Base-by-base conservation (phyloP, 1,140 invertebrate genomes). In the Euschistus heros region DNA sequence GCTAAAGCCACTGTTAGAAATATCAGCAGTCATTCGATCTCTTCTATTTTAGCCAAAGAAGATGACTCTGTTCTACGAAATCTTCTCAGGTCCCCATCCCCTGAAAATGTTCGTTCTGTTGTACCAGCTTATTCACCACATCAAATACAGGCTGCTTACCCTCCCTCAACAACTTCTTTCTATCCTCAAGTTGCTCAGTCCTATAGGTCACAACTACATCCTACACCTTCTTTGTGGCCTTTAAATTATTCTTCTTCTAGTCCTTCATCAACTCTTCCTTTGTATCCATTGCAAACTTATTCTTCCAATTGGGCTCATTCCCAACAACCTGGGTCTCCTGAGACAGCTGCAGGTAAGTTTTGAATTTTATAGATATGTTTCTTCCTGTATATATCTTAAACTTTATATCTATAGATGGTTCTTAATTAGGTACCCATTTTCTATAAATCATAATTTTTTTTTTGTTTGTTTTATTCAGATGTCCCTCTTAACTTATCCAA, bases 61-160 rank as follows among this genome's bases (percentile, higher is more conserved):
- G 76, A 79, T 74, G 76, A 77, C n/a, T 69, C 70, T 26, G 68
- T 69, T 30, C 62, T 70, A 54, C 44, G 68, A 22, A 69, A 64
- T 42, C 46, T 69, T 15, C 62, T 69, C 0, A 65, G 68, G 17
- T 67, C 68, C 17, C 68, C 69, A 17, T 67, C 66, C 4, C 68
- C 68, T 20, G 50, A 46, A 44, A 26, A 26, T 59, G 10, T 67
- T 67, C 68, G 68, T 66, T 68, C 64, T 62, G 61, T 62, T 67
- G 67, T 69, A 63, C 69, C 70, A 67, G 68, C 71, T 65, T 67
- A 66, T 52, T 50, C 68, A 57, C 57, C 67, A 55, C 68, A 67
- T 68, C 67, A 67, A 22, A 44, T 59, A 24, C 68, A 68, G 61
- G 67, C 71, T 71, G 68, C 67, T 59, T 69, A 65, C 66, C 69